Conservation (phyloP, 2,888 invertebrate species). For the Lasius platythorax region DNA sequence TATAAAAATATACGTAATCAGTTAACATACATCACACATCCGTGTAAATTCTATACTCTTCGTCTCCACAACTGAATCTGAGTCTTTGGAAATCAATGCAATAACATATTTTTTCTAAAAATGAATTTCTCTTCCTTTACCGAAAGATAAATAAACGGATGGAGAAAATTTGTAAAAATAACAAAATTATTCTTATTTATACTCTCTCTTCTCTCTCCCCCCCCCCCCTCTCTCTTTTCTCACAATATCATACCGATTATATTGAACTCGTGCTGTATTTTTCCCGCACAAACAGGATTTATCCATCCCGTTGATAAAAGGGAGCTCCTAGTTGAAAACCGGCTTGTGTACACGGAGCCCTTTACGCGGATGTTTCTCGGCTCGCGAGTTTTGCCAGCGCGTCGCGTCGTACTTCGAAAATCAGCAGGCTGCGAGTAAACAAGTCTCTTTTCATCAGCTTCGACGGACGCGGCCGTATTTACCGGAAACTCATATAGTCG, state of each 20-base stretch:
- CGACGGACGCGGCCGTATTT: conserved; percentile 69
- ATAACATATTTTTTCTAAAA: not conserved
- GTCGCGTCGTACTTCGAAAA: conserved; percentile 61
- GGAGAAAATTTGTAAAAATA: conserved; percentile 24
- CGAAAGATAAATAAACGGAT: not conserved
- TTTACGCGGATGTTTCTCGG: conserved; percentile 18
- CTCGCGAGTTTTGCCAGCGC: conserved; percentile 55
- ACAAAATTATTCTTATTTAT: conserved; percentile 16
- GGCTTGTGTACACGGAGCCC: conserved; percentile 57
- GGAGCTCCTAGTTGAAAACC: conserved; percentile 34
- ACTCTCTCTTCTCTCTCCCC: not conserved
- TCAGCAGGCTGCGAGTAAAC: conserved; percentile 67
- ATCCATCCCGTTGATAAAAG: conserved; percentile 59
- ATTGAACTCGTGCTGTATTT: conserved; percentile 29
- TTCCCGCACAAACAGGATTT: conserved; percentile 37
- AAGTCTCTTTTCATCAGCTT: conserved; percentile 74
- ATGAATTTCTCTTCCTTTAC: not conserved
- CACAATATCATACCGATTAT: conserved; percentile 40
- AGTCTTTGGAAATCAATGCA: not conserved
- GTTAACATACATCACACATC: not conserved
- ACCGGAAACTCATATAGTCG: conserved; percentile 64
- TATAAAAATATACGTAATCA: not conserved
- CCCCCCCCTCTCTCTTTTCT: not conserved
- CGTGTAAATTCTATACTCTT: not conserved
- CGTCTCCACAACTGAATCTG: not conserved